Percentiles rank a stretch among this genome's conserved stretches.
Conservation (phyloP, 1,140 invertebrate species). For the Aphelenchoides besseyi region DNA sequence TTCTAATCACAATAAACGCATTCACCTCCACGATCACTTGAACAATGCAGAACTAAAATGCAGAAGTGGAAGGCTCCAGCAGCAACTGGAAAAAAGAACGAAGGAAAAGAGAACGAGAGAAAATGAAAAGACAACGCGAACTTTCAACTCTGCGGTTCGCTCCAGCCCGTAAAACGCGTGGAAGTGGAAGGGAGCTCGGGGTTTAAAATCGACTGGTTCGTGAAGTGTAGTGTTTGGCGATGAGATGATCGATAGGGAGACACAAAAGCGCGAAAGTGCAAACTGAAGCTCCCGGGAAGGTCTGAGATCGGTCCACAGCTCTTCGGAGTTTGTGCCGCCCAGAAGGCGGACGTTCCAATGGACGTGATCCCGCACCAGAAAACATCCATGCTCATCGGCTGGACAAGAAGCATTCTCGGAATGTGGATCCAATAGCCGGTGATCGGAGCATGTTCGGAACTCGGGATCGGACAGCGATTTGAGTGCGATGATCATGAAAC, state of each 20-base stretch:
- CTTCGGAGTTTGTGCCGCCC: background rate
- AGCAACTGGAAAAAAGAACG: background rate
- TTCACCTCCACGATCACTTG: no score
- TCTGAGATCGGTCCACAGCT: constrained; percentile 2
- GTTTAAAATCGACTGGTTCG: background rate
- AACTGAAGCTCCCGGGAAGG: background rate
- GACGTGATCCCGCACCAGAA: background rate
- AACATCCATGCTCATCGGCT: background rate
- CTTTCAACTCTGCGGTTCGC: background rate
- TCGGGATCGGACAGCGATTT: constrained; percentile 2
- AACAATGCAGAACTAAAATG: no score
- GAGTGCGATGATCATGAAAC: constrained; percentile 9
- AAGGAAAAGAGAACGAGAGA: background rate
- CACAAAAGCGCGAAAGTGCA: background rate
- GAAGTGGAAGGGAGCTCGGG: no score
- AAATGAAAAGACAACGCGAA: background rate
- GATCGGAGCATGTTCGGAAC: constrained; percentile 2
- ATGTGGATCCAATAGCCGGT: background rate
- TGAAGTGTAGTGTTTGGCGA: background rate
- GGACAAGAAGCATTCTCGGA: background rate
- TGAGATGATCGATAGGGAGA: background rate
- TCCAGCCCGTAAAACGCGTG: background rate
- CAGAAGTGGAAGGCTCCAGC: background rate
- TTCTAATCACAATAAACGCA: no score
- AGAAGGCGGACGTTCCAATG: background rate